Base-by-base conservation (phyloP, 2,113 vertebrate genomes). In the Chionomys nivalis region DNA sequence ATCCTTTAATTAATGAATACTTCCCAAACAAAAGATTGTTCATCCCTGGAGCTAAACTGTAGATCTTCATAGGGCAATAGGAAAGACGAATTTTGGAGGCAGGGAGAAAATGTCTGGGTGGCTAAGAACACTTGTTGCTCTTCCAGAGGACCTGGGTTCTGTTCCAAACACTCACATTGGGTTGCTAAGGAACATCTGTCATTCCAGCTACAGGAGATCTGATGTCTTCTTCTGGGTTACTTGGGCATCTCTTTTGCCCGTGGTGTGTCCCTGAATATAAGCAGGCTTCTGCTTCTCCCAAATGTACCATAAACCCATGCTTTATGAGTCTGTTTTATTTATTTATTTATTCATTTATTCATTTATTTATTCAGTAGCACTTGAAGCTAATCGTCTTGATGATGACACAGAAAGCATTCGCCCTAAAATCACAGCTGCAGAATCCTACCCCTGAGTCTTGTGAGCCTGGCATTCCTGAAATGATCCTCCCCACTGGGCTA, bases 271-370 rank as follows among this genome's bases (percentile, higher is more conserved):
- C 92, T 92, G 52, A 16, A 47, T 36, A 26, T 31, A 4, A 42
- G 76, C 92, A 93, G 94, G 26, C 75, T 36, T 77, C 81, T 42
- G 79, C 93, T 95, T 82, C 78, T 77, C 58, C 85, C 85, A 76
- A 83, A 89, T 28, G 66, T 76, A 94, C 3, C 88, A 55, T 90
- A 49, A 36, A 16, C n/a, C 26, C 39, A 11, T 49, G 78, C 28
- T 88, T 78, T 58, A 19, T 83, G 79, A 91, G 75, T 76, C 49
- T 63, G 36, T 13, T 26, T n/a, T n/a, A n/a, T n/a, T n/a, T n/a
- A n/a, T n/a, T 82, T 24, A 44, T 78, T 55, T 33, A 68, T 73
- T 58, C n/a, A n/a, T 66, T 65, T 44, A 7, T 28, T 76, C 26
- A 28, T 31, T 70, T 10, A 23, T 81, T 42, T 31, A 66, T n/a